A percentile compares a stretch with the other conserved stretches of the same genome.
Evolutionary conservation across 1,140 invertebrate genomes (phyloP).

Genomic region (Babylonia areolata): DNA sequence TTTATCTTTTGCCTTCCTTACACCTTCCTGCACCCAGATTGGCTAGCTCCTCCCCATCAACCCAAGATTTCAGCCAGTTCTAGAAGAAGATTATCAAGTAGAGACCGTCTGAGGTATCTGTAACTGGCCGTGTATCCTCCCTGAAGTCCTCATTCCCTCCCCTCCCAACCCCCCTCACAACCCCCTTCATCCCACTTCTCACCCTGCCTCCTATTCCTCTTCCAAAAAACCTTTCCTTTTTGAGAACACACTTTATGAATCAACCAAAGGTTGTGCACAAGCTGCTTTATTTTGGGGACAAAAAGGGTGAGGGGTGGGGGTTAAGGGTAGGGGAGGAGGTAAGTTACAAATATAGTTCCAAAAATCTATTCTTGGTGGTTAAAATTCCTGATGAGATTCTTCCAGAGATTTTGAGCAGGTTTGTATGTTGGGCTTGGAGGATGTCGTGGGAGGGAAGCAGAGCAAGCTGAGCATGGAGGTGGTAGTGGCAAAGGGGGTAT

Average conservation of each 20-base stretch:
- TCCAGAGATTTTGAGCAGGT: neutral
- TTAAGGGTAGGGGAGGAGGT: too few species aligned
- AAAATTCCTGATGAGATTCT: neutral
- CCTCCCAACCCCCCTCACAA: too few species aligned
- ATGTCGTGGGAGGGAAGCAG: neutral
- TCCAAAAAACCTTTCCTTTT: neutral
- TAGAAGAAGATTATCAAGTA: neutral
- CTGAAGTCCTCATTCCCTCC: too few species aligned
- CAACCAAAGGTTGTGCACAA: neutral
- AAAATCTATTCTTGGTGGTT: neutral
- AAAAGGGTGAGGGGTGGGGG: too few species aligned
- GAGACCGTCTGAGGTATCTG: neutral
- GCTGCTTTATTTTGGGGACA: neutral
- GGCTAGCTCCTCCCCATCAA: neutral
- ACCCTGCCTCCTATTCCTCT: neutral
- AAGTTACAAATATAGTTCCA: neutral
- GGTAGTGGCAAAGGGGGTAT: too few species aligned
- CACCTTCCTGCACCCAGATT: neutral
- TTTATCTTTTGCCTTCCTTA: neutral
- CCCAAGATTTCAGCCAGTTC: neutral
- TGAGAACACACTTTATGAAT: neutral
- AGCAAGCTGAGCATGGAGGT: neutral
- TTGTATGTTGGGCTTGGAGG: neutral
- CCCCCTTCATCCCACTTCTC: neutral
- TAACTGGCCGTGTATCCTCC: neutral